Evolutionary conservation across 2,113 vertebrate species (phyloP), one percentile per base, ranked within the genome.

Genomic region (Speoplatyrhinus poulsoni): DNA sequence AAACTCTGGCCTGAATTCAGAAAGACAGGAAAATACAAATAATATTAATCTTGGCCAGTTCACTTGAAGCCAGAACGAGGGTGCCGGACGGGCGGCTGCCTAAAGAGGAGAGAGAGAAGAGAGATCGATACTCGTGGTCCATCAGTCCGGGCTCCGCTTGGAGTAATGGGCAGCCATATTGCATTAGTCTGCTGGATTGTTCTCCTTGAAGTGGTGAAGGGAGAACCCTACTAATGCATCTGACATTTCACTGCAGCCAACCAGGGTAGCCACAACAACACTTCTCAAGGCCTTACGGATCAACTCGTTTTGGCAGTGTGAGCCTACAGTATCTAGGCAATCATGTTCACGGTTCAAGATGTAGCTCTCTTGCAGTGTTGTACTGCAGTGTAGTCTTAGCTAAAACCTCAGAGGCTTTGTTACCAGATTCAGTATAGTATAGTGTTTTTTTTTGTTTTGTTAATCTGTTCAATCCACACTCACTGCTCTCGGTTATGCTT

Each of bases 171-270:
- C 46, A 82, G 75, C 82, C 86, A 83, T 86, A 91, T 88, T 88
- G 85, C 87, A 90, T 90, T 91, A 88, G 85, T 72, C 71, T 12
- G 12, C 72, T 73, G 70, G 85, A 85, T 82, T 84, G 77, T 73
- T 89, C 85, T 87, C 76, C 88, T 89, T 88, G 87, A 88, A 88
- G 86, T 89, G 84, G 85, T 76, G 82, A 85, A 80, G 82, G 72
- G 78, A 87, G 88, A 82, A 83, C 85, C 72, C 78, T 79, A 70
- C 86, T 89, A 90, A 91, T 89, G 88, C 84, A 84, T 88, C 79
- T 87, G 86, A 87, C 87, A 89, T 87, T 87, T 89, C 65, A 60
- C 62, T 72, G 70, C 75, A 75, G 74, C 80, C 69, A 65, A 84
- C 77, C 74, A 72, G 36, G 26, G 76, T 53, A 53, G 82, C 79